Evolutionary conservation across 2,113 vertebrate genomes (phyloP), one percentile per base, ranked within the genome.

Genomic region (Pollachius pollachius): DNA sequence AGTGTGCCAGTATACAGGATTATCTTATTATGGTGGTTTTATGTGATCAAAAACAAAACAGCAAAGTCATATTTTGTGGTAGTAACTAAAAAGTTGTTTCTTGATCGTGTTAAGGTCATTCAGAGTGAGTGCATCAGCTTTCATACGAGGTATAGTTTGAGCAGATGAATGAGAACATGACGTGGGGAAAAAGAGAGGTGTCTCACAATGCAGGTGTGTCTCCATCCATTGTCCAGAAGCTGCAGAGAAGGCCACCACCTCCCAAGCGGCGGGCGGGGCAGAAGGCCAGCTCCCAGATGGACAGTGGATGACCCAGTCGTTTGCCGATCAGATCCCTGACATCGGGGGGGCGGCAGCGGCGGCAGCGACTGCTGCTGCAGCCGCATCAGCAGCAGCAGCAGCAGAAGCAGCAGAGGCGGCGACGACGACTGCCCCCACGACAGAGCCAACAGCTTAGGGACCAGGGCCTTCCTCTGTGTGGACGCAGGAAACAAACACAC

Each of bases 221-320:
- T 0, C 21, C 30, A 71, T 23, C 2, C 67, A 25, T 21, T 52
- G 70, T 67, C 8, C 66, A 88, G 89, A 89, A 74, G 87, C 76
- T 16, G 66, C 81, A 4, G 85, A 83, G 52, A 73, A 84, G 0
- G 90, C 89, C 1, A 81, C 84, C 18, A 82, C 80, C 0, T 85
- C 88, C 3, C 77, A 83, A 0, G 12, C 75, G 8, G 78, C 77
- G 18, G 84, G 85, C 0, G 23, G 75, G 0, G 58, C 90, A 7
- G 91, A 88, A 0, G 70, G 88, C 3, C 90, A 91, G 15, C 75
- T 94, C 71, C 91, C 93, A 1, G 94, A 95, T 0, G 94, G 94
- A 74, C 94, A 95, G 56, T 97, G 96, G 96, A 92, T 95, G 93
- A 87, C 84, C 0, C 93, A 94, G 72, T 87, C 94, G 0, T 95